Base-by-base conservation (phyloP, 2,888 invertebrate genomes). In the Plemyria rubiginata region DNA sequence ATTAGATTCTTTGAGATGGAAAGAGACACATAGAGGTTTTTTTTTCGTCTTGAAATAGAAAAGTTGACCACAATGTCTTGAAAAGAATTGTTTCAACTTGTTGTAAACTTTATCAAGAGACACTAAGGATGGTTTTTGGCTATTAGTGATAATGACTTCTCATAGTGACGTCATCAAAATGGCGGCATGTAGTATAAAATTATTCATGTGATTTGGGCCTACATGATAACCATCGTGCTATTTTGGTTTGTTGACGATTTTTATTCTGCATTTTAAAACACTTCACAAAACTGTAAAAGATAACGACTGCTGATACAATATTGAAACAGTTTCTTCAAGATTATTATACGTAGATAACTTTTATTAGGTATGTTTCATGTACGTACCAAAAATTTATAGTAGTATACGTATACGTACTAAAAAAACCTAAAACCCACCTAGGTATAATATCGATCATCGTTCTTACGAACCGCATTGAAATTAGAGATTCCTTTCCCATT, bases 31-130 rank as follows among this genome's bases (percentile, higher is more conserved):
- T 60, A 69, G 70, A 66, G 5, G 32, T 11, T 53, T 62, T 79
- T 82, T 81, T 79, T 82, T 75, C 76, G 58, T 70, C 74, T 77
- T 76, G 49, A 80, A 80, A 73, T 73, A 66, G 70, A 79, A 77
- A 76, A 75, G 65, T 75, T 73, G 76, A 75, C 75, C 76, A 75
- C 73, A 77, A 80, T 78, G 77, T 80, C 78, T 81, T 83, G 29
- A 54, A 54, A 60, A 60, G 55, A 66, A 66, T 66, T 63, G 46
- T 55, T 49, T 45, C 56, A 63, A 58, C 15, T 72, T 38, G 61
- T 66, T 66, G 57, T 65, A 58, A 63, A 54, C 69, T 70, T 66
- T 70, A 68, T 55, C 29, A 57, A 22, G 38, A 54, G 56, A 32
- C 15, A 12, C 32, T 60, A 65, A 57, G 64, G 57, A 56, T 51